Base-by-base conservation (phyloP, 1,140 invertebrate species). In the Drosophila baimaii region DNA sequence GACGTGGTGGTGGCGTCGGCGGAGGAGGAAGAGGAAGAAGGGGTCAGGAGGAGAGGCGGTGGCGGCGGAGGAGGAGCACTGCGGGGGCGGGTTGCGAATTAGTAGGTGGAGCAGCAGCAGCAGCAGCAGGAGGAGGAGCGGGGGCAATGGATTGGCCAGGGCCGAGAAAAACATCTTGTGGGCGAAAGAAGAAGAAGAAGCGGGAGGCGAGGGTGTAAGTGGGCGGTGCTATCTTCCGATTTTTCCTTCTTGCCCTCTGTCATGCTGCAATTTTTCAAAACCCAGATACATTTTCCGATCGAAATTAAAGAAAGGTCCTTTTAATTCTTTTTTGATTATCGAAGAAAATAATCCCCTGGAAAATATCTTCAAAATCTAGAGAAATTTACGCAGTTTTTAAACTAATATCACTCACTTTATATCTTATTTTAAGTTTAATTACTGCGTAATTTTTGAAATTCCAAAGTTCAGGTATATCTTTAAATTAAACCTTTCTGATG, bases 61-160 rank as follows among this genome's bases (percentile, higher is more conserved):
- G 46, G 31, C n/a, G 27, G 35, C 41, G 25, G 29, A 29, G 39
- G 51, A 29, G 51, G 63, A 70, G 39, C 52, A 21, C 21, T 51
- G 59, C 56, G 64, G 68, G 51, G 66, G 68, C 66, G 65, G 41
- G 66, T 71, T 71, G 65, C 65, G 65, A 69, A 69, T 69, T 49
- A 43, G 61, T 66, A 43, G 51, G 52, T 68, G 63, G 56, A 69
- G 51, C 55, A 33, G 56, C 1, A 55, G 39, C 1, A 55, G 39
- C 17, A 43, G 41, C 17, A 27, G 56, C 6, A 41, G 31, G 59
- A 21, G 25, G 44, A 25, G 19, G 9, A 9, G 63, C n/a, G 21
- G 31, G 57, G 23, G 43, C 25, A 49, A 35, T 44, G 25, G 21
- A 46, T 23, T 59, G 47, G 21, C 65, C 46, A 69, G 65, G 65